Evolutionary conservation across 1,140 invertebrate genomes (phyloP), one percentile per base, ranked within the genome.

Genomic region (Thalassaphorura encarpata): DNA sequence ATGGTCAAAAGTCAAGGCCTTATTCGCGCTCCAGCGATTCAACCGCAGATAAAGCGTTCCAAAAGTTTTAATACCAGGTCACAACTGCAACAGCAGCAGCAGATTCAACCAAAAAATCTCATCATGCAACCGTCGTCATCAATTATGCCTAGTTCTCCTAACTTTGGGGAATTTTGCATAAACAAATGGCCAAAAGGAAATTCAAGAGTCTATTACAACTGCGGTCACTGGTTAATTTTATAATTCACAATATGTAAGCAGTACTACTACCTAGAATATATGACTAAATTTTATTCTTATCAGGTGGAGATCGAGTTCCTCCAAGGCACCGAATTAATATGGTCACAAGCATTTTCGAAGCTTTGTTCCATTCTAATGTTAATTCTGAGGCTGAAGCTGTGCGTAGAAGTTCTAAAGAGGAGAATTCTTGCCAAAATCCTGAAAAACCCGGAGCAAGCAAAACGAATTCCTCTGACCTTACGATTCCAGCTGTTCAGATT

Each of bases 251-350:
- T 19, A 16, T 51, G 31, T 11, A 27, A 4, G 8, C 16, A 50
- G 16, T 46, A 26, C 40, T 43, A 18, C 28, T 29, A 23, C 11
- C 21, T 5, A 8, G 4, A 11, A 11, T 11, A 36, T n/a, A 36
- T 36, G 33, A 11, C 33, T n/a, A 11, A 11, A 36, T 13, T 36
- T 29, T 3, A 5, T 4, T 21, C 6, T 49, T 54, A 26, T 33
- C 45, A 52, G 57, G 59, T 6, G 56, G 47, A 19, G 63, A 64
- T 4, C 40, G 57, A 52, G 57, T 64, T 21, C 50, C 63, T 5
- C 59, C 60, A 5, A 23, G 63, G 27, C 53, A 59, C 23, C 28
- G 52, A 24, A 64, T 64, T 41, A 56, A 59, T 21, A 64, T 64
- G 63, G 63, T 64, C 0, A 54, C 43, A 11, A 27, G 24, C 13